Percentiles rank a stretch among this genome's conserved stretches.
These are phyloP conservation scores for Castor canadensis DNA, from an alignment of 2,113 vertebrate genomes.

Conservation along the genomic window DNA sequence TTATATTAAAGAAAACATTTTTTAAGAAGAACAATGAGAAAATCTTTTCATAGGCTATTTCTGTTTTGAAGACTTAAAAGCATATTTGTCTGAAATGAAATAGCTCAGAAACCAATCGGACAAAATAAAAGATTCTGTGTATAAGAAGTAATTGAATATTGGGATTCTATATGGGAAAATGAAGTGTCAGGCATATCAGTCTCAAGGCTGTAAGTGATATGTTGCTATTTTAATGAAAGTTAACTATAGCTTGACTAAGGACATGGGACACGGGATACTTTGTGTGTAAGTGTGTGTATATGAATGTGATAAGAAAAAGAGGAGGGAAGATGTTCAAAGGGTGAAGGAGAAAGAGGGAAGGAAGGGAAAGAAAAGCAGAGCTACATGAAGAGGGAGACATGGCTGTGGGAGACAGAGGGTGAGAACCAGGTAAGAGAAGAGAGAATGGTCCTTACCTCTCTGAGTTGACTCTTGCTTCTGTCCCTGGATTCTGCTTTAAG, in stretches of 20 bases:
- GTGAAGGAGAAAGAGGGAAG: background rate
- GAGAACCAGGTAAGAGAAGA: background rate
- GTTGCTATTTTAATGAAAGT: conserved; percentile 30
- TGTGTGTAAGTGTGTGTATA: background rate
- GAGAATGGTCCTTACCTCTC: background rate
- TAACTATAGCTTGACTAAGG: background rate
- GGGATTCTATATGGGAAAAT: background rate
- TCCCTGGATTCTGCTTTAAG: background rate
- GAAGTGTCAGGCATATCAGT: background rate
- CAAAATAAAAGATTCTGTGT: background rate
- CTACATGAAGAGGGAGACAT: too few relatives aligned
- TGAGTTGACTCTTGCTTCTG: background rate
- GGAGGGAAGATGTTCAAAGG: background rate
- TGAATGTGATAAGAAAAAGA: background rate
- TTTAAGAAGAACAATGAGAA: background rate
- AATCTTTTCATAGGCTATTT: background rate
- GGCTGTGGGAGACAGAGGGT: too few relatives aligned
- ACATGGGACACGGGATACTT: background rate
- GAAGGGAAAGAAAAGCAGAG: too few relatives aligned
- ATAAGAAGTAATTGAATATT: background rate
- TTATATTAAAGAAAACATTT: background rate
- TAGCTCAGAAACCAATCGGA: background rate
- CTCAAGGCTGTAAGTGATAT: background rate
- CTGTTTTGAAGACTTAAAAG: background rate
- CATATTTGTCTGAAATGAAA: background rate